Evolutionary conservation across 2,888 invertebrate genomes (phyloP).

Genomic region (Cephalotes varians): DNA sequence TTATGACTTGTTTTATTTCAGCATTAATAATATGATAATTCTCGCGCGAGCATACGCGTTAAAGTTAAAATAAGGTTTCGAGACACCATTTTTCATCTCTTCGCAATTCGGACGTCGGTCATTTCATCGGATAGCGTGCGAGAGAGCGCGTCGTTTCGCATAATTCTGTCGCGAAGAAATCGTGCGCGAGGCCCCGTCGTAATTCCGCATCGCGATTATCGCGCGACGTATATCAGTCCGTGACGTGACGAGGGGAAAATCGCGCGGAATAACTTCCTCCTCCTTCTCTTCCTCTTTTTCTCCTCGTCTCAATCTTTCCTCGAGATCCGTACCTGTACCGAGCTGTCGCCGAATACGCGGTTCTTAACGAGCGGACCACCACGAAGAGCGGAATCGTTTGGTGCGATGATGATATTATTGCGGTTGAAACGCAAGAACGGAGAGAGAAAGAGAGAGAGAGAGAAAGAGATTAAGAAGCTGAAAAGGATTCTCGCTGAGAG

Average conservation of each 20-base stretch:
- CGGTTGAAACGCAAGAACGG: not conserved
- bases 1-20: not conserved
- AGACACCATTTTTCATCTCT: not conserved
- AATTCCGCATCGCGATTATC: constrained; percentile 26
- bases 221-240: constrained; percentile 35
- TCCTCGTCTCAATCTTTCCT: not conserved
- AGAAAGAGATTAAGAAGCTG: not conserved
- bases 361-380: constrained; percentile 56
- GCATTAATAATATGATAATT: constrained; percentile 7
- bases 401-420: constrained; percentile 33
- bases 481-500: not conserved
- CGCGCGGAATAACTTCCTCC: constrained; percentile 34
- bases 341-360: constrained; percentile 26
- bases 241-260: constrained; percentile 46
- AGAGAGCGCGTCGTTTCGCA: not conserved
- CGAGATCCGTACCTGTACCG: not conserved
- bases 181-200: not conserved
- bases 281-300: not conserved
- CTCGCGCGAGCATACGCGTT: not conserved
- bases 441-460: not conserved
- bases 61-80: not conserved
- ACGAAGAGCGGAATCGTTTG: constrained; percentile 31
- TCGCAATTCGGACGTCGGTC: not conserved
- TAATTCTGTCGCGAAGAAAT: constrained; percentile 22
- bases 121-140: not conserved